Evolutionary conservation across 2,797 vertebrate species (phyloP), one percentile per base, ranked within the genome.

Genomic region (Crenuchus spilurus): DNA sequence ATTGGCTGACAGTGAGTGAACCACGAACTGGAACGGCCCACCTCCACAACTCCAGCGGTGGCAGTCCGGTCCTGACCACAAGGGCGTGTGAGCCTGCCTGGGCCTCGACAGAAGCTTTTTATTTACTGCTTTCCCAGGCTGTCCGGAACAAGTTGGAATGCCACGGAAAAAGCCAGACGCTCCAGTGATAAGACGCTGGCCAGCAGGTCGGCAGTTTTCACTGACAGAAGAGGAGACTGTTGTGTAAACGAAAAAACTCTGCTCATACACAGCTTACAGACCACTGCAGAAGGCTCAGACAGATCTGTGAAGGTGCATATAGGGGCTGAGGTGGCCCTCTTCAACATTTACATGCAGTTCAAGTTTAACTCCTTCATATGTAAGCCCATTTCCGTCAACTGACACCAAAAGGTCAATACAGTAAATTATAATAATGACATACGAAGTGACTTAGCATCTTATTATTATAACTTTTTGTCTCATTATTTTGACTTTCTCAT

Each of bases 1-100:
- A 83, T 84, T 83, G 83, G 81, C 77, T 76, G 67, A 46, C 6
- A 37, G 42, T 10, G 30, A 64, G 41, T 10, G 30, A 64, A 35
- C 58, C 51, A 42, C 37, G 39, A 49, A 18, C 4, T 31, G 46
- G 39, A 61, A 65, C 63, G n/a, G 54, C 67, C 72, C 75, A 76
- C 67, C 72, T 65, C 66, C 39, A 71, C 22, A 49, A 54, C 46
- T 52, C 42, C 55, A 64, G 63, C 31, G 31, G 44, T 44, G 49
- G 22, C 8, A 65, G 52, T 39, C 1, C 14, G 2, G 52, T 35
- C 28, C 28, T 33, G 61, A 57, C 51, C 41, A 66, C 31, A 39
- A 66, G 58, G 44, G 49, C 28, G 28, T 33, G 22, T 66, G 54
- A 37, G 70, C 26, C 37, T 55, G 70, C 35, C 44, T 70, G 22